phyloP scores from a whole-genome alignment of 2,888 invertebrate genomes.

The Ctena decussata region DNA sequence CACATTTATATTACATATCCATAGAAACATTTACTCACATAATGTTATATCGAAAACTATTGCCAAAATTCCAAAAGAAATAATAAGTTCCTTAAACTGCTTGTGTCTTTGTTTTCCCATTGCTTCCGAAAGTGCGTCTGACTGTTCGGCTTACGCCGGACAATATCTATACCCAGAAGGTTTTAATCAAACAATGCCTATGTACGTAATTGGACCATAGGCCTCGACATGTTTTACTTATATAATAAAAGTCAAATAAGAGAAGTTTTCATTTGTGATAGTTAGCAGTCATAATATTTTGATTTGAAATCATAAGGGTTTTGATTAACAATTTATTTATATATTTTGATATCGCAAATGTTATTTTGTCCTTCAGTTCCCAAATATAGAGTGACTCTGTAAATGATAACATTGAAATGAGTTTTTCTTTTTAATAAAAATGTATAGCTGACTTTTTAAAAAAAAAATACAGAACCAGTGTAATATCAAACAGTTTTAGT shows the following conservation, averaged over 20 bases:
- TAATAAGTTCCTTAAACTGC: neutral
- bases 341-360: too few relatives aligned
- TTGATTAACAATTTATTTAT: too few relatives aligned
- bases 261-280: too few relatives aligned
- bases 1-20: neutral
- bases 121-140: neutral
- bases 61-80: neutral
- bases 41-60: slow-evolving; percentile 4
- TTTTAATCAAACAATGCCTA: neutral
- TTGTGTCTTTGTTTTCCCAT: neutral
- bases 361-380: too few relatives aligned
- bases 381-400: too few relatives aligned
- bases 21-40: neutral
- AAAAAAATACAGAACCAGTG: too few relatives aligned
- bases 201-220: neutral
- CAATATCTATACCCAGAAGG: slow-evolving; percentile 1
- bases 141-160: neutral
- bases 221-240: neutral
- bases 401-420: too few relatives aligned
- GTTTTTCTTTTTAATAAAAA: too few relatives aligned
- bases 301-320: too few relatives aligned
- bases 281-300: too few relatives aligned
- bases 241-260: neutral
- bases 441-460: too few relatives aligned
- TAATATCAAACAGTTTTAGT: too few relatives aligned